phyloP scores from a whole-genome alignment of 1,140 invertebrate genomes.

The Heliconius congener region DNA sequence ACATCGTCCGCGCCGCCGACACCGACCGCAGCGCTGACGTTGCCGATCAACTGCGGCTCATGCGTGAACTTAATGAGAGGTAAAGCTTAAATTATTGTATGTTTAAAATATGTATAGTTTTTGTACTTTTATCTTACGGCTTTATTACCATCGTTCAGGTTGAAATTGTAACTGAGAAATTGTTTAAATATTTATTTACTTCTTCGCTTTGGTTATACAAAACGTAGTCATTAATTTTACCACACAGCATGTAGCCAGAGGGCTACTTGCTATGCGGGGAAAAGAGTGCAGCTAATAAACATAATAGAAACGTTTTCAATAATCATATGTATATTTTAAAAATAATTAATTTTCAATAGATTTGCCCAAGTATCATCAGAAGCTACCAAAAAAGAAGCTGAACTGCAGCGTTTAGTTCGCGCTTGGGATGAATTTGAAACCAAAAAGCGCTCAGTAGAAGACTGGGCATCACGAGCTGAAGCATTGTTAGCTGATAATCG shows the following conservation, averaged over 20 bases:
- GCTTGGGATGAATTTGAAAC: conserved; percentile 94
- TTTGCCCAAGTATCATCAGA: conserved; percentile 88
- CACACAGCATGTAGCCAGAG: too few relatives aligned
- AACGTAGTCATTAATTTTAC: too few relatives aligned
- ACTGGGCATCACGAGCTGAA: conserved; percentile 93
- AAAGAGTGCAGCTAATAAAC: too few relatives aligned
- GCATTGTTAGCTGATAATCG: conserved; percentile 90
- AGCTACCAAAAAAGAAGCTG: conserved; percentile 89
- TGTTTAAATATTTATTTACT: too few relatives aligned
- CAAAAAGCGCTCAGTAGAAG: conserved; percentile 89
- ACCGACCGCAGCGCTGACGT: conserved; percentile 88
- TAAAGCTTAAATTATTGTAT: conserved; percentile 13
- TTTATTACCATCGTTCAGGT: too few relatives aligned
- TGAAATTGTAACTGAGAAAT: too few relatives aligned
- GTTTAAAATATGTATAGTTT: background rate
- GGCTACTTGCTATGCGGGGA: too few relatives aligned
- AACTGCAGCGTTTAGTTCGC: conserved; percentile 88
- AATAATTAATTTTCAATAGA: conserved; percentile 59
- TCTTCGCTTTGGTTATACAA: too few relatives aligned
- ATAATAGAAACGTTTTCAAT: too few relatives aligned
- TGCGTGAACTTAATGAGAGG: conserved; percentile 90
- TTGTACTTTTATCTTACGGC: too few relatives aligned
- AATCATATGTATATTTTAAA: background rate
- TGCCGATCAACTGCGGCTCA: conserved; percentile 85
- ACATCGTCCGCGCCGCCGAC: conserved; percentile 90